A percentile compares a stretch with the other conserved stretches of the same genome.
Conservation (phyloP, 2,888 invertebrate species). For the Phragmatobia fuliginosa region DNA sequence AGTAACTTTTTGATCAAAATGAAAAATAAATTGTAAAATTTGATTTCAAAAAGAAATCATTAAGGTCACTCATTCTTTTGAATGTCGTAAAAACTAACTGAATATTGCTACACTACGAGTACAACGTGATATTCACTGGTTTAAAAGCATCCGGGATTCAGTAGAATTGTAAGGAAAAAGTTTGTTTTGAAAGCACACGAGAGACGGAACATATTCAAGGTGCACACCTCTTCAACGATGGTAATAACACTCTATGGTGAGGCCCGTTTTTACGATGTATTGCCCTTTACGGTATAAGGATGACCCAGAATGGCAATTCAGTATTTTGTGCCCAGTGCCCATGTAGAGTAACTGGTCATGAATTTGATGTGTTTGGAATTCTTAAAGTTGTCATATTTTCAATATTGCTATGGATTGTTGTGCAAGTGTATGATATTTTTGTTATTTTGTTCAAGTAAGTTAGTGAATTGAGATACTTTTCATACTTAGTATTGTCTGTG, state of each 20-base stretch:
- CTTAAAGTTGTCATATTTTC: not conserved
- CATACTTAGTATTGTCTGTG: no score
- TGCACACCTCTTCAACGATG: slow-evolving; percentile 31
- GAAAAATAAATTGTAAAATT: no score
- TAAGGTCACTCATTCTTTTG: not conserved
- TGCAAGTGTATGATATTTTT: no score
- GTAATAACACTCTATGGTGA: slow-evolving; percentile 42
- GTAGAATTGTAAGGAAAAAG: not conserved
- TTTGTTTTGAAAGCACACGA: not conserved
- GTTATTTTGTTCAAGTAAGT: no score
- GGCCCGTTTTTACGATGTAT: slow-evolving; percentile 49
- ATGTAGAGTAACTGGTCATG: slow-evolving; percentile 11
- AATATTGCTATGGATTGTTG: not conserved
- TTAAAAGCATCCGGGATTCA: not conserved
- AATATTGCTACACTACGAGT: not conserved
- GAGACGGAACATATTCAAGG: slow-evolving; percentile 12
- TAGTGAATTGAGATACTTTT: no score
- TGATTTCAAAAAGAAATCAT: no score
- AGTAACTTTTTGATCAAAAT: no score
- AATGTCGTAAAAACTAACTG: not conserved
- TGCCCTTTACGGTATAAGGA: slow-evolving; percentile 49
- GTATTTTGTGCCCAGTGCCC: slow-evolving; percentile 23
- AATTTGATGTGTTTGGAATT: not conserved
- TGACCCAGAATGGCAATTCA: slow-evolving; percentile 35
- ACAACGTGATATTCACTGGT: not conserved